These are phyloP conservation scores for Enteromius thamalakanensis DNA, from an alignment of 2,797 vertebrate genomes.

Conservation along the genomic window DNA sequence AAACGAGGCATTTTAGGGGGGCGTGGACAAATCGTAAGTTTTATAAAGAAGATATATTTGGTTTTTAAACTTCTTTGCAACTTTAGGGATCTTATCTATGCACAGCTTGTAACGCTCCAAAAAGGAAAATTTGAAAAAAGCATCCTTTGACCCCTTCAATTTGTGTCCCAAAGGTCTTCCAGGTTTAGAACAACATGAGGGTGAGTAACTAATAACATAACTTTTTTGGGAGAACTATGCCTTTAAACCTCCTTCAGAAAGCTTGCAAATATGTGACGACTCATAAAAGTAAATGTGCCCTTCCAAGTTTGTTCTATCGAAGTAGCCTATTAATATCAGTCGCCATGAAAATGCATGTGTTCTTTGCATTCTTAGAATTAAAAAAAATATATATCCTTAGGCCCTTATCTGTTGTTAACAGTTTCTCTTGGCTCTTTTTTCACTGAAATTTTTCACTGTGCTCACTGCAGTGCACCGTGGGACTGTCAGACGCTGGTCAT, in stretches of 20 bases:
- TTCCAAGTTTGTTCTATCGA: not conserved
- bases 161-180: too few relatives aligned
- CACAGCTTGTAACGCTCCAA: too few relatives aligned
- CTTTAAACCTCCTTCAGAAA: not conserved
- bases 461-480: not conserved
- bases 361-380: not conserved
- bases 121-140: too few relatives aligned
- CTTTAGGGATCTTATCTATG: too few relatives aligned
- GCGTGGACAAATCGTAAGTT: too few relatives aligned
- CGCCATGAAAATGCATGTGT: not conserved
- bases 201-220: not conserved
- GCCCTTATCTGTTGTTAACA: not conserved
- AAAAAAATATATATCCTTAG: not conserved
- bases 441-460: not conserved
- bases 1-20: too few relatives aligned
- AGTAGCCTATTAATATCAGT: not conserved
- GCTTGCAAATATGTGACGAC: not conserved
- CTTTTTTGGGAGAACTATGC: not conserved
- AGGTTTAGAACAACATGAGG: not conserved
- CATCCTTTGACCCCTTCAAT: too few relatives aligned
- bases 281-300: not conserved
- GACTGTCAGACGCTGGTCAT: not conserved
- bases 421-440: not conserved
- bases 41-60: too few relatives aligned
- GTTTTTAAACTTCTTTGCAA: too few relatives aligned